Evolutionary conservation across 1,140 invertebrate genomes (phyloP).

Genomic region (Mylabris phalerata): DNA sequence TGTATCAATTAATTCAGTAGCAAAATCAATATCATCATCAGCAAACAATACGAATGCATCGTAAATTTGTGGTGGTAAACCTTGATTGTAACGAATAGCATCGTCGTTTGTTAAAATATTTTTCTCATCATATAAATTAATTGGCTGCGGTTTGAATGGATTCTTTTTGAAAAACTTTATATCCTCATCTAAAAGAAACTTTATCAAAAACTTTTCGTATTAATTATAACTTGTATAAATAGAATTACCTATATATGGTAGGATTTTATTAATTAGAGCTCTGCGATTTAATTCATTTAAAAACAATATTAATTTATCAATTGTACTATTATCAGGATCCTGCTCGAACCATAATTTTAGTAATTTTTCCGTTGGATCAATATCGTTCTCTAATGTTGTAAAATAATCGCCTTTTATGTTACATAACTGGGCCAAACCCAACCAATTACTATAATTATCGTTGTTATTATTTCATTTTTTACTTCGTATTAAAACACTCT

Average conservation of each 20-base stretch:
- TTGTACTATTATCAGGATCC: slow-evolving; percentile 39
- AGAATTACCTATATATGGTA: slow-evolving; percentile 49
- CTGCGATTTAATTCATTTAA: slow-evolving; percentile 57
- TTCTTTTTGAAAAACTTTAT: slow-evolving; percentile 30
- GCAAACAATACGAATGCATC: slow-evolving; percentile 66
- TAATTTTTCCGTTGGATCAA: slow-evolving; percentile 49
- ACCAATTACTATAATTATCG: slow-evolving; percentile 53
- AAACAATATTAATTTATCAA: slow-evolving; percentile 46
- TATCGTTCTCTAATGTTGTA: slow-evolving; percentile 42
- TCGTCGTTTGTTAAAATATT: slow-evolving; percentile 46
- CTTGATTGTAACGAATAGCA: slow-evolving; percentile 44
- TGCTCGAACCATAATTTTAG: slow-evolving; percentile 46
- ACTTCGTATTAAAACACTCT: too few species aligned
- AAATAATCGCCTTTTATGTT: slow-evolving; percentile 45
- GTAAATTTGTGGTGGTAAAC: slow-evolving; percentile 51
- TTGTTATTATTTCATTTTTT: too few species aligned
- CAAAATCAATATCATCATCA: slow-evolving; percentile 61
- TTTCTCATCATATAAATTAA: slow-evolving; percentile 20
- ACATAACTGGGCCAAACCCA: slow-evolving; percentile 54
- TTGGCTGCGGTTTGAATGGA: slow-evolving; percentile 3
- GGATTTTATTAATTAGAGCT: slow-evolving; percentile 57
- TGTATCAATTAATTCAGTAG: slow-evolving; percentile 51
- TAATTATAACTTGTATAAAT: not conserved
- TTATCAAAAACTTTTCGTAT: not conserved
- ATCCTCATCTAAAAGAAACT: slow-evolving; percentile 29